Conservation (phyloP, 2,797 vertebrate species). For the Cynopterus sphinx region DNA sequence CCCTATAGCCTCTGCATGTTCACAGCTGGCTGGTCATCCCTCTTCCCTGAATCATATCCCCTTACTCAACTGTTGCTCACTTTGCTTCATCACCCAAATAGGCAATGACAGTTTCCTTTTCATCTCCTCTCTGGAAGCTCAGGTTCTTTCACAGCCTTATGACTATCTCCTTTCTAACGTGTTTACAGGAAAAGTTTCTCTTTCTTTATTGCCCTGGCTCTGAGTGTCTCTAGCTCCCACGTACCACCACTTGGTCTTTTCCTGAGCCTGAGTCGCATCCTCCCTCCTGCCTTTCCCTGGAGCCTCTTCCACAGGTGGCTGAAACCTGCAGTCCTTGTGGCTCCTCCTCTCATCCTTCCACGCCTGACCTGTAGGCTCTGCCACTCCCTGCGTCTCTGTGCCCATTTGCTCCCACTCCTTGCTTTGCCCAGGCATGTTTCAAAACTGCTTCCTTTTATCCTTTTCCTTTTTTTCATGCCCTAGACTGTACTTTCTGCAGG, state of each 20-base stretch:
- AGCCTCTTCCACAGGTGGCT: neutral
- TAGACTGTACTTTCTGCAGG: neutral
- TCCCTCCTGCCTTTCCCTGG: neutral
- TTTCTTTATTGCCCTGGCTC: neutral
- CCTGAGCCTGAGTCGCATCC: neutral
- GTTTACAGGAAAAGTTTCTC: neutral
- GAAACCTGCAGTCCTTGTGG: neutral
- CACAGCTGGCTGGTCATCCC: neutral
- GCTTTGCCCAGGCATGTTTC: conserved; percentile 70
- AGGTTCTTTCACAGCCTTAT: neutral
- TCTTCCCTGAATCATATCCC: conserved; percentile 68
- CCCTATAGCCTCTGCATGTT: neutral
- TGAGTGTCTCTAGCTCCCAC: neutral
- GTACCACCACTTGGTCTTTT: neutral
- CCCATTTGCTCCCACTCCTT: conserved; percentile 58
- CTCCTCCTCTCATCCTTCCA: neutral
- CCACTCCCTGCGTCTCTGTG: conserved; percentile 45
- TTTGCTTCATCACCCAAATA: conserved; percentile 36
- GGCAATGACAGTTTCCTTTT: conserved; percentile 53
- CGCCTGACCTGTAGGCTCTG: conserved; percentile 24
- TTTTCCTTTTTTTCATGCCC: neutral
- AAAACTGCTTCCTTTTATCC: conserved; percentile 59
- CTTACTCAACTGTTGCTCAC: conserved; percentile 70
- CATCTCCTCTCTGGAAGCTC: neutral
- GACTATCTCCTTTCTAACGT: neutral